These are phyloP conservation scores for Trichoplax adhaerens DNA, from an alignment of 37 sponge, comb jelly and placozoan genomes.

Conservation along the genomic window DNA sequence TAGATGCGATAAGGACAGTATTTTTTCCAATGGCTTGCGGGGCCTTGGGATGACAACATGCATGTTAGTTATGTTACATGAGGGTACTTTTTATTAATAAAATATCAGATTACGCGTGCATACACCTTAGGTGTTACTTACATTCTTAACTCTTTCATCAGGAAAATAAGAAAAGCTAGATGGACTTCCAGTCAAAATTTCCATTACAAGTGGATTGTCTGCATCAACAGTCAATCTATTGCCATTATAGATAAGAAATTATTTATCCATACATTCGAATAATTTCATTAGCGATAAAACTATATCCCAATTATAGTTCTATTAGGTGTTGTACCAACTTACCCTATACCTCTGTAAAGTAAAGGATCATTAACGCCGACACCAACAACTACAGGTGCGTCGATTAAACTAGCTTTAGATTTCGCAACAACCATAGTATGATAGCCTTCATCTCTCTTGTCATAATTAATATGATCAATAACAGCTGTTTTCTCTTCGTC, in stretches of 20 bases:
- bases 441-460: constrained; percentile 67
- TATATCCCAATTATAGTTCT: too few relatives aligned
- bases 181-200: constrained; percentile 64
- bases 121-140: too few relatives aligned
- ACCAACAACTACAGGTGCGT: constrained; percentile 45
- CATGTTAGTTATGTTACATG: not conserved
- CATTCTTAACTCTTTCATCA: constrained; percentile 31
- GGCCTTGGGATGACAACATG: constrained; percentile 11
- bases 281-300: too few relatives aligned
- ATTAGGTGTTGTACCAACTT: too few relatives aligned
- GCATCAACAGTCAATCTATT: constrained; percentile 53
- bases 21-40: constrained; percentile 86
- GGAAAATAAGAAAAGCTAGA: constrained; percentile 75
- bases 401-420: constrained; percentile 29
- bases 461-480: constrained; percentile 91
- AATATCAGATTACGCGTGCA: too few relatives aligned
- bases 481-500: constrained; percentile 80
- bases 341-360: constrained; percentile 61
- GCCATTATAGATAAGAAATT: too few relatives aligned
- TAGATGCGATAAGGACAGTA: constrained; percentile 75
- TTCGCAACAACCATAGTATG: constrained; percentile 61
- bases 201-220: constrained; percentile 75
- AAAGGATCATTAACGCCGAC: constrained; percentile 18
- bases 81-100: constrained; percentile 1
- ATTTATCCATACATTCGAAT: too few relatives aligned